Conservation (phyloP, 2,797 vertebrate species). For the Arctocebus calabarensis region DNA sequence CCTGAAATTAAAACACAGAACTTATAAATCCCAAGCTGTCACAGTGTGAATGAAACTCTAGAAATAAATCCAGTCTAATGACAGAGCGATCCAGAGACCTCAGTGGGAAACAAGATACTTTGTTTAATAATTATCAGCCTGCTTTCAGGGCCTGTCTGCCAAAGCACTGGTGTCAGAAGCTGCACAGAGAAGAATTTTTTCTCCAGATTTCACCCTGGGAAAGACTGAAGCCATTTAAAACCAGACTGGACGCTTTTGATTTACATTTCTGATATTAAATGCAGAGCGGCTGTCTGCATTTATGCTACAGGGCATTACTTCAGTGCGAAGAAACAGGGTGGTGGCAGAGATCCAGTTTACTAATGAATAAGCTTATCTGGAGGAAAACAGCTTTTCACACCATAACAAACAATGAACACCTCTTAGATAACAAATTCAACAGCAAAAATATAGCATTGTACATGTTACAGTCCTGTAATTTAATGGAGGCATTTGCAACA, state of each 20-base stretch:
- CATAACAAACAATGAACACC: conserved; percentile 89
- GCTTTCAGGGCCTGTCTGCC: conserved; percentile 71
- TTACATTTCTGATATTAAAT: conserved; percentile 86
- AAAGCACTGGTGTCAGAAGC: conserved; percentile 52
- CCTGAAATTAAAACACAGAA: conserved; percentile 79
- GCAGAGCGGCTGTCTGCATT: conserved; percentile 76
- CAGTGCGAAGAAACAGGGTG: conserved; percentile 81
- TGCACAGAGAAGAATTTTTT: conserved; percentile 44
- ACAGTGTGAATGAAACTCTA: conserved; percentile 79
- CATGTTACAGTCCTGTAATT: conserved; percentile 87
- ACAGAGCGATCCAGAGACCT: conserved; percentile 56
- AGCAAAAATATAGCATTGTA: conserved; percentile 87
- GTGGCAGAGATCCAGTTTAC: conserved; percentile 89
- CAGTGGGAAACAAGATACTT: conserved; percentile 78
- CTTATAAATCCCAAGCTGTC: conserved; percentile 81
- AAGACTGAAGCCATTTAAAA: conserved; percentile 85
- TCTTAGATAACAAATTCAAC: conserved; percentile 90
- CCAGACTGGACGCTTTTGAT: conserved; percentile 84
- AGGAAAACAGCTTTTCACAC: conserved; percentile 91
- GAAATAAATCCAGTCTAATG: conserved; percentile 83
- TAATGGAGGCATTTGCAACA: conserved; percentile 88
- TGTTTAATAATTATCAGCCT: conserved; percentile 80
- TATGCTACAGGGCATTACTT: conserved; percentile 84
- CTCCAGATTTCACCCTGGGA: conserved; percentile 79
- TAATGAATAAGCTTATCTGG: conserved; percentile 90